Evolutionary conservation across 2,888 invertebrate genomes (phyloP), one percentile per base, ranked within the genome.

Genomic region (Orthonychiurus folsomi): DNA sequence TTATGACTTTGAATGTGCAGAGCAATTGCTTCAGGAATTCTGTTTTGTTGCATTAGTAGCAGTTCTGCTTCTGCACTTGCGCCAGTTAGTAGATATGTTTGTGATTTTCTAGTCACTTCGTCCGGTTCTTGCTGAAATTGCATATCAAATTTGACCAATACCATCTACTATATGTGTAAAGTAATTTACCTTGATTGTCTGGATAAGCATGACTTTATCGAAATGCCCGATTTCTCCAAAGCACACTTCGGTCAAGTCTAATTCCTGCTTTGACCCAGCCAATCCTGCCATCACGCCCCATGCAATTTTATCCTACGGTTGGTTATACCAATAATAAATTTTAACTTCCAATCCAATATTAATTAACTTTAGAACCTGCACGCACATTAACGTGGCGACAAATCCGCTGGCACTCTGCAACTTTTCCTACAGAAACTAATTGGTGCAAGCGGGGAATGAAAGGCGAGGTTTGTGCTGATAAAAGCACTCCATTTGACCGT

Each of bases 251-350:
- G 96, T 94, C 3, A 93, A 87, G 63, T 87, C 85, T 60, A 94
- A 78, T 73, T 95, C 89, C 75, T 88, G 87, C 66, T 87, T 85
- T 69, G 90, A 87, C 63, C 90, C 89, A 1, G 97, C 87, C 76
- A 95, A 81, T 0, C 93, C 92, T 0, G 96, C 97, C 71, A 97
- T 80, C 69, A 92, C 92, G 0, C 94, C 90, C 97, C 97, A 99
- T 20, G 95, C 79, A n/a, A 72, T 67, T 56, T 74, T 74, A 60
- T 75, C 74, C 74, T 74, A 60, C 1, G 64, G 37, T n/a, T n/a
- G n/a, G n/a, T n/a, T n/a, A n/a, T n/a, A n/a, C n/a, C n/a, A n/a
- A n/a, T n/a, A n/a, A n/a, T n/a, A n/a, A n/a, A n/a, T n/a, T n/a
- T n/a, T n/a, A n/a, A n/a, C n/a, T n/a, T n/a, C n/a, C n/a, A n/a